Percentiles rank a stretch among this genome's conserved stretches.
Evolutionary conservation across 23 tunicate species (phyloP).

Genomic region (Trididemnum miniatum): DNA sequence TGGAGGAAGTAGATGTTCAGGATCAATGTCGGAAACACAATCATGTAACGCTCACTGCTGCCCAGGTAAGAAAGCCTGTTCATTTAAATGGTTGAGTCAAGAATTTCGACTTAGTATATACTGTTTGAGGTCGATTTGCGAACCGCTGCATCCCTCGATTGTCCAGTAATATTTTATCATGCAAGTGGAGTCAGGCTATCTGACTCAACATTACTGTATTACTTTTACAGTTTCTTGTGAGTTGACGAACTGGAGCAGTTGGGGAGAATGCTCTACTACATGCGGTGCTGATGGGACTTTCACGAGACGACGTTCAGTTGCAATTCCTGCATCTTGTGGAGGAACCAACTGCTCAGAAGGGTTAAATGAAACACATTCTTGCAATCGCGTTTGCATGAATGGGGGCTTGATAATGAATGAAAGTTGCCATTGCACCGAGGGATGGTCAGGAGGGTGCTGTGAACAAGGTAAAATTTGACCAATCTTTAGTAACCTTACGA

Average conservation of each 20-base stretch:
- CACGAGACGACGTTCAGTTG: neutral
- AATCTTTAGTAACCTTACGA: too few species aligned
- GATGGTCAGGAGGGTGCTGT: neutral
- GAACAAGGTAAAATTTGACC: neutral
- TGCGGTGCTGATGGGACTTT: neutral
- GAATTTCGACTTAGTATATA: too few species aligned
- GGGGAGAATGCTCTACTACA: conserved; percentile 30
- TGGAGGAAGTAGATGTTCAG: neutral
- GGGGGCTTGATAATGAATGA: neutral
- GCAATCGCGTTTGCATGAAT: neutral
- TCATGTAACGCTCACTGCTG: neutral
- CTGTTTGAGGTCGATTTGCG: too few species aligned
- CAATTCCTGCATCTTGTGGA: neutral
- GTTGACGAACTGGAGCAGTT: conserved; percentile 29
- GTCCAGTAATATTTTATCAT: too few species aligned
- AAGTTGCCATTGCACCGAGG: neutral
- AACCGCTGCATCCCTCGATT: too few species aligned
- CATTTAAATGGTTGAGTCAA: too few species aligned
- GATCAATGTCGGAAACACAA: neutral
- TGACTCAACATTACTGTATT: too few species aligned
- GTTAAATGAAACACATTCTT: neutral
- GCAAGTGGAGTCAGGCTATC: too few species aligned
- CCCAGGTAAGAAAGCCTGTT: neutral
- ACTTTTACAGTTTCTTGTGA: conserved; percentile 26
- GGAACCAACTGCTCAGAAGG: neutral